Percentiles rank a stretch among this genome's conserved stretches.
Conservation (phyloP, 2,113 vertebrate genomes). For the Ophthalmolycus amberensis region DNA sequence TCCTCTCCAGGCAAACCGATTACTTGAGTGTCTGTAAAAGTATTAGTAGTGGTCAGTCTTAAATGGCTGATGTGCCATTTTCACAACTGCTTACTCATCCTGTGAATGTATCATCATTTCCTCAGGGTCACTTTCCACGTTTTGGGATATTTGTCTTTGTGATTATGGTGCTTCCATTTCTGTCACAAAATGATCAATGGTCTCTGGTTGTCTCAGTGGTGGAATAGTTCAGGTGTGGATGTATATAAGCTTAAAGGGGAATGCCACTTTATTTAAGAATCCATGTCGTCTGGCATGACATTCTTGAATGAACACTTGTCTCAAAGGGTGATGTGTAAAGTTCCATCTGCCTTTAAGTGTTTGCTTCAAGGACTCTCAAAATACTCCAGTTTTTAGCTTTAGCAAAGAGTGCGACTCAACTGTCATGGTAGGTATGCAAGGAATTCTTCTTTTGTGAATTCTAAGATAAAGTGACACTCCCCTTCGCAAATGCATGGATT, state of each 20-base stretch:
- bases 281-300: background rate
- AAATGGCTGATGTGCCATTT: constrained; percentile 25
- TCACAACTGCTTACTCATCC: constrained; percentile 60
- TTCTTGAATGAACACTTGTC: too few relatives aligned
- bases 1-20: background rate
- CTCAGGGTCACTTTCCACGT: constrained; percentile 20
- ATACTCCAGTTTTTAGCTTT: background rate
- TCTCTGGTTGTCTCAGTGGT: background rate
- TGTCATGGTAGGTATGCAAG: background rate
- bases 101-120: constrained; percentile 50
- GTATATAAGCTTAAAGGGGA: background rate
- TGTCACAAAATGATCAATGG: constrained; percentile 8
- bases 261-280: constrained; percentile 2
- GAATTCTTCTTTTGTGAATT: background rate
- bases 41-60: constrained; percentile 6
- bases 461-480: constrained; percentile 4
- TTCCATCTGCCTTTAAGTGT: background rate
- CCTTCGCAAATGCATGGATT: background rate
- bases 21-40: background rate
- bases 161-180: constrained; percentile 26
- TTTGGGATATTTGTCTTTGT: constrained; percentile 9
- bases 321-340: background rate
- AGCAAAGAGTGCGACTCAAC: background rate
- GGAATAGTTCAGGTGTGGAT: constrained; percentile 6
- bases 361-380: background rate